These are phyloP conservation scores for Chaetorhynchus papuensis DNA, from an alignment of 2,113 vertebrate species.

Conservation along the genomic window DNA sequence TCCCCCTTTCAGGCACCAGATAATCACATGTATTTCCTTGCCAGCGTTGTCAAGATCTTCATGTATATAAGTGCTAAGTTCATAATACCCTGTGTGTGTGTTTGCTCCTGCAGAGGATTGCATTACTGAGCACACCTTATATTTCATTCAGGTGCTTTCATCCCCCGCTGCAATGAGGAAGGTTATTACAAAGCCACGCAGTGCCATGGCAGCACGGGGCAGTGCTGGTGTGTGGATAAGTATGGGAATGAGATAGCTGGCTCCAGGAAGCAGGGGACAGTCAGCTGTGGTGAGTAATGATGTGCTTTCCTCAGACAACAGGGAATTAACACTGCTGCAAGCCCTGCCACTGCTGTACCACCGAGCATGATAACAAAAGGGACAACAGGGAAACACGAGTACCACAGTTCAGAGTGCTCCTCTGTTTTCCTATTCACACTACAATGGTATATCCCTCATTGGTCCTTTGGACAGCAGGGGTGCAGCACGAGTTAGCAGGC, in stretches of 20 bases:
- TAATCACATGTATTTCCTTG: background rate
- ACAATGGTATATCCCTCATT: background rate
- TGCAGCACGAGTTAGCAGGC: background rate
- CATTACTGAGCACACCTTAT: background rate
- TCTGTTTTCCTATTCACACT: background rate
- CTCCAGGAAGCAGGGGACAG: conserved; percentile 89
- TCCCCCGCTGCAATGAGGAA: conserved; percentile 91
- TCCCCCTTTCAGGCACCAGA: background rate
- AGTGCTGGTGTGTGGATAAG: conserved; percentile 98
- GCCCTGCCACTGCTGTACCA: background rate
- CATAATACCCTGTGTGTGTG: background rate
- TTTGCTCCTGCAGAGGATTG: background rate
- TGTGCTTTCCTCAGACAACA: background rate
- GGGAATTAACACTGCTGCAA: background rate
- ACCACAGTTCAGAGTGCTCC: background rate
- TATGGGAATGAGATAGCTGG: conserved; percentile 94
- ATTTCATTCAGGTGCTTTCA: conserved; percentile 79
- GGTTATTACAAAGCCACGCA: conserved; percentile 94
- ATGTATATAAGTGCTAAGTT: background rate
- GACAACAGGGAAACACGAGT: background rate
- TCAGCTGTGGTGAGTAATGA: conserved; percentile 85
- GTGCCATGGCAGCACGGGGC: conserved; percentile 89
- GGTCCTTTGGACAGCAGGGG: background rate
- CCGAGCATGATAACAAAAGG: background rate
- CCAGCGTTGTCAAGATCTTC: background rate